These are phyloP conservation scores for Rhizomys pruinosus DNA, from an alignment of 2,113 vertebrate genomes.

Conservation along the genomic window DNA sequence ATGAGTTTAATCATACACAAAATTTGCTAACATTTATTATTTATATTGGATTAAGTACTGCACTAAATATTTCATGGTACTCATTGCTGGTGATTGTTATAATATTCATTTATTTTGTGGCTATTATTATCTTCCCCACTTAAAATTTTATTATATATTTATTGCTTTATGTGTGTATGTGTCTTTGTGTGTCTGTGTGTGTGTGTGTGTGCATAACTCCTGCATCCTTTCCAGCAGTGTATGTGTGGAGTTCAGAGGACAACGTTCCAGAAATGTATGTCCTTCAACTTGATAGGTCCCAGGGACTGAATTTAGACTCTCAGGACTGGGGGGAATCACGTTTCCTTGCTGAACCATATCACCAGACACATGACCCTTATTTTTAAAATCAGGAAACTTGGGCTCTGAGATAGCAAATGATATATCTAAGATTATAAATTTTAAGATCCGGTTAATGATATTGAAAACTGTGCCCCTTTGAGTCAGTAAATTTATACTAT, in stretches of 20 bases:
- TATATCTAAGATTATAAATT: neutral
- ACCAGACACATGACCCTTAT: accelerated
- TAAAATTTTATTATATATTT: neutral
- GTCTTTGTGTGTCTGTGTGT: neutral
- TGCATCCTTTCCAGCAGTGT: too few relatives aligned
- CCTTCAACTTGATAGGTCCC: neutral
- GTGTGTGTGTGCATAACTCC: too few relatives aligned
- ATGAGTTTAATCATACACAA: neutral
- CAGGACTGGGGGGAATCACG: neutral
- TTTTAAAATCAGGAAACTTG: neutral
- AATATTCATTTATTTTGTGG: neutral
- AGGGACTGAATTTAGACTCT: neutral
- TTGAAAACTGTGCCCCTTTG: neutral
- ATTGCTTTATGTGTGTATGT: neutral
- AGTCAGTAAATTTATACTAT: neutral
- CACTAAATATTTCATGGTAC: neutral
- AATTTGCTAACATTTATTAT: neutral
- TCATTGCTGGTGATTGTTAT: neutral
- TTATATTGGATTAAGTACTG: neutral
- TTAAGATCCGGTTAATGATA: neutral
- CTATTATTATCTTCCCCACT: neutral
- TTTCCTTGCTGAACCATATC: neutral
- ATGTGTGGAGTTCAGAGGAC: too few relatives aligned
- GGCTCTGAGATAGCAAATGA: neutral
- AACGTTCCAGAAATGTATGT: neutral